Conservation (phyloP, 2,888 invertebrate genomes). For the Keiferia lycopersicella region DNA sequence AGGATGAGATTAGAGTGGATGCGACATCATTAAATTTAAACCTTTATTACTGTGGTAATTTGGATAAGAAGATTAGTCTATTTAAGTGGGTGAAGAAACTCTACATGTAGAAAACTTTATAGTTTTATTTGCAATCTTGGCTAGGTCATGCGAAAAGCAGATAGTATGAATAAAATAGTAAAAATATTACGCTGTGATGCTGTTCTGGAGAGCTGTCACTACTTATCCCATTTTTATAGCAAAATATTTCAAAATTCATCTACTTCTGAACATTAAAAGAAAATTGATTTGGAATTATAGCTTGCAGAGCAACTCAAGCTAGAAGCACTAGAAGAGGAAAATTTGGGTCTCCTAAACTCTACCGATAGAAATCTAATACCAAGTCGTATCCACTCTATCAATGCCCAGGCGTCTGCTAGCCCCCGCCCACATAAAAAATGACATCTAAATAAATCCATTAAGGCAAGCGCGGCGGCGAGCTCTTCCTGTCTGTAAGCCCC, state of each 20-base stretch:
- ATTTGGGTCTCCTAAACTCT: background rate
- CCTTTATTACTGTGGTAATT: background rate
- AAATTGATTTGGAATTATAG: too few species aligned
- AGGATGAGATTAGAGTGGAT: constrained; percentile 54
- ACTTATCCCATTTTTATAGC: too few species aligned
- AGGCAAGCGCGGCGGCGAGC: constrained; percentile 51
- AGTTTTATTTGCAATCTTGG: background rate
- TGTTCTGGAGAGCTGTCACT: too few species aligned
- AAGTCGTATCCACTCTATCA: constrained; percentile 56
- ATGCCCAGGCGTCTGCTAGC: constrained; percentile 66
- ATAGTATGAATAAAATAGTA: too few species aligned
- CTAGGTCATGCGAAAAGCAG: too few species aligned
- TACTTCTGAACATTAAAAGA: too few species aligned
- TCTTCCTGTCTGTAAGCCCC: constrained; percentile 74
- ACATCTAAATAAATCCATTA: constrained; percentile 82
- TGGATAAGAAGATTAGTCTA: background rate
- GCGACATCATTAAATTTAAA: constrained; percentile 28
- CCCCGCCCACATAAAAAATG: constrained; percentile 82
- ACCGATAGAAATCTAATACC: background rate
- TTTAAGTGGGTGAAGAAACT: too few species aligned
- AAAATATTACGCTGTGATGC: too few species aligned
- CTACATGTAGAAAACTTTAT: background rate
- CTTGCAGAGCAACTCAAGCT: too few species aligned
- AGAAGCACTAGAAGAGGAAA: background rate
- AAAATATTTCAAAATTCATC: too few species aligned